Conservation (phyloP, 92 coral and sea anemone genomes). For the Nematostella vectensis region DNA sequence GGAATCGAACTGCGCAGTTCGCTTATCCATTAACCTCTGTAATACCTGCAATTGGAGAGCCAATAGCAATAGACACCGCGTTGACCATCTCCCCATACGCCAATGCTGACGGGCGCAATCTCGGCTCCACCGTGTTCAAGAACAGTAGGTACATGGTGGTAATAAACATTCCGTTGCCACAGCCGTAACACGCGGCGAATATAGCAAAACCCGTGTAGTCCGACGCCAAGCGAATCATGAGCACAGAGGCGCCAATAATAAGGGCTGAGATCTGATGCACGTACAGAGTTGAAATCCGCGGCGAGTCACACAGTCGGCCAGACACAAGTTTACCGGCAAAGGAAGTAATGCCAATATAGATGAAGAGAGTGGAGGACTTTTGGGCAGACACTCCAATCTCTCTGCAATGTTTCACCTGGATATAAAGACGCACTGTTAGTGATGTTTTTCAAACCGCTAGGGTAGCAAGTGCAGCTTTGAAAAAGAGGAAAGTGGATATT, state of each 20-base stretch:
- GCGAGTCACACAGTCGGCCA: constrained; percentile 42
- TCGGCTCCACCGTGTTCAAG: constrained; percentile 24
- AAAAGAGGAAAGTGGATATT: no score
- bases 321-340: constrained; percentile 44
- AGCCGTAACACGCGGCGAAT: constrained; percentile 30
- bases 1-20: no score
- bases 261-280: constrained; percentile 22
- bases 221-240: constrained; percentile 3
- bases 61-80: constrained; percentile 18
- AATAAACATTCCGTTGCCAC: constrained; percentile 32
- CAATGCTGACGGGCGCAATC: constrained; percentile 28
- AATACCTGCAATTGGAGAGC: constrained; percentile 47
- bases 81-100: constrained; percentile 22
- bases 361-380: constrained; percentile 46
- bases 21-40: no score
- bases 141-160: constrained; percentile 24
- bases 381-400: constrained; percentile 37
- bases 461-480: no score
- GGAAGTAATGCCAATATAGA: constrained; percentile 50
- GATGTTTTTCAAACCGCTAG: no score
- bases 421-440: no score
- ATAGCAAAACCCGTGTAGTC: constrained; percentile 20
- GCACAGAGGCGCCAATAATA: constrained; percentile 13
- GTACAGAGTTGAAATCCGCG: constrained; percentile 9
- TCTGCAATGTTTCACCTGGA: constrained; percentile 47